These are phyloP conservation scores for Platalea minor DNA, from an alignment of 2,797 vertebrate genomes.

Conservation along the genomic window DNA sequence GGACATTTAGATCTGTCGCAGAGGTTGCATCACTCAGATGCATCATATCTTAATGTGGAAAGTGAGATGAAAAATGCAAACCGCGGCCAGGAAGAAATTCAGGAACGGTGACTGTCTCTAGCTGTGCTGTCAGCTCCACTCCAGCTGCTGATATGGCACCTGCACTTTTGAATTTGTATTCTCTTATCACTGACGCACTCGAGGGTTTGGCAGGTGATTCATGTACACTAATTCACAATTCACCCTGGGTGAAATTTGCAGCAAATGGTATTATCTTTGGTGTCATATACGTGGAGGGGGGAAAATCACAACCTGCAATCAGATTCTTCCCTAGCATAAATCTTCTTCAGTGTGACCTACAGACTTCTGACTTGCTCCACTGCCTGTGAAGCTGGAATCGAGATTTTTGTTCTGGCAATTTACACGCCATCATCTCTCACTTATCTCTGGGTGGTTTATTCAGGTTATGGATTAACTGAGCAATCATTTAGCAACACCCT, in stretches of 20 bases:
- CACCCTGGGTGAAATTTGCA: neutral
- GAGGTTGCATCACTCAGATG: neutral
- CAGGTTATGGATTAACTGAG: neutral
- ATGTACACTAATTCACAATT: neutral
- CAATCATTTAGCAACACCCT: neutral
- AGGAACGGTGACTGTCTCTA: neutral
- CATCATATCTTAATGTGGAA: neutral
- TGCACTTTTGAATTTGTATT: neutral
- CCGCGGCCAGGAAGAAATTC: neutral
- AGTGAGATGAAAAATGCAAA: neutral
- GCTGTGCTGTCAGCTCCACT: neutral
- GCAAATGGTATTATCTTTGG: neutral
- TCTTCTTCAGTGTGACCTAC: neutral
- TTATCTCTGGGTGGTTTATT: neutral
- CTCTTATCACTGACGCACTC: neutral
- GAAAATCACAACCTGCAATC: rapidly evolving
- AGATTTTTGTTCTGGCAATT: neutral
- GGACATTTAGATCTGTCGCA: neutral
- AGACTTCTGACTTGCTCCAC: neutral
- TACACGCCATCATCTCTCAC: neutral
- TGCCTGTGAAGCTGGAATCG: neutral
- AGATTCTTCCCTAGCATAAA: neutral
- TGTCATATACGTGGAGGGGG: rapidly evolving
- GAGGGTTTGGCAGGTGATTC: slow-evolving; percentile 32
- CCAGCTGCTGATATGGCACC: neutral